phyloP scores from a whole-genome alignment of 1,140 invertebrate genomes.

The Pogonomyrmex barbatus region DNA sequence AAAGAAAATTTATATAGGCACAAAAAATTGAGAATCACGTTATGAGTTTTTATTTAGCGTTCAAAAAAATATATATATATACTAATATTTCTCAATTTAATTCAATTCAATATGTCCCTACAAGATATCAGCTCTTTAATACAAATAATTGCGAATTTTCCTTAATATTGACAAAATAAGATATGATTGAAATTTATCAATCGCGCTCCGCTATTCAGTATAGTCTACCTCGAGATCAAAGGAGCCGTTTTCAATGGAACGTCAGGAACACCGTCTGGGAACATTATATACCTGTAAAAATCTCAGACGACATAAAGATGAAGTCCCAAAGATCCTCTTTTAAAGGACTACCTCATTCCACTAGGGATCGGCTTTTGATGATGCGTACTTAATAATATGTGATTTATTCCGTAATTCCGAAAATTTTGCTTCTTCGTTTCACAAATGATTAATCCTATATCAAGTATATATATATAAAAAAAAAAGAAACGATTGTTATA shows the following conservation, averaged over 20 bases:
- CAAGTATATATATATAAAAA: background rate
- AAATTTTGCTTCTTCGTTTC: conserved; percentile 17
- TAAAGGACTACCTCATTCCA: conserved; percentile 28
- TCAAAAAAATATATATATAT: conserved; percentile 5
- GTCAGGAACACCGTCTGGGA: conserved; percentile 56
- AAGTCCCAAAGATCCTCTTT: conserved; percentile 1
- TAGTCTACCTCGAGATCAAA: conserved; percentile 76
- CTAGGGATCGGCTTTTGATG: conserved; percentile 55
- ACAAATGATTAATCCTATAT: conserved; percentile 33
- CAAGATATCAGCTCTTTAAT: conserved; percentile 65
- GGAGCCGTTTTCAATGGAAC: conserved; percentile 70
- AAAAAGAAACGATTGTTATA: conserved; percentile 19
- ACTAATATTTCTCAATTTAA: conserved; percentile 46
- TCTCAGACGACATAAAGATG: conserved; percentile 60
- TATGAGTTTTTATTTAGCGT: background rate
- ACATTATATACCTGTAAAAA: conserved; percentile 73
- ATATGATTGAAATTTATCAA: conserved; percentile 75
- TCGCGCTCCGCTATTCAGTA: conserved; percentile 73
- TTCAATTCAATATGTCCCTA: conserved; percentile 65
- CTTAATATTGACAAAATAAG: conserved; percentile 76
- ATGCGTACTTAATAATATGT: conserved; percentile 29
- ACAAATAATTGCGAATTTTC: conserved; percentile 79
- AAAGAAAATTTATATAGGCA: conserved; percentile 8
- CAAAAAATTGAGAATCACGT: background rate
- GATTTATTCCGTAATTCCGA: conserved; percentile 1